Conservation (phyloP, 2,797 vertebrate genomes). For the Labroides dimidiatus region DNA sequence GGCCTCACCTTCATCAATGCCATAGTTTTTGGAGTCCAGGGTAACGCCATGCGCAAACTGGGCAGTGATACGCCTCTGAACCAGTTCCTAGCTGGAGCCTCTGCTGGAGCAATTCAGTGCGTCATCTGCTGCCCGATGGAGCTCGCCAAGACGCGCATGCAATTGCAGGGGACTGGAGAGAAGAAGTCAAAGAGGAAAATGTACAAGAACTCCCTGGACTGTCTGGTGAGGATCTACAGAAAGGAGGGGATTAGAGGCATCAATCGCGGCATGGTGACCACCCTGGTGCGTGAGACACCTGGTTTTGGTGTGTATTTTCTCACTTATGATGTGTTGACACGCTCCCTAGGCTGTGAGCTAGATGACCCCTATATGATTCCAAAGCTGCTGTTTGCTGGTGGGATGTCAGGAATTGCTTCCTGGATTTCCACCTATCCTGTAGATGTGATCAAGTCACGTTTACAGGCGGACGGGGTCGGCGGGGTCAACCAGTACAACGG, state of each 20-base stretch:
- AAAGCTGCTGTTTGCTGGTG: constrained; percentile 94
- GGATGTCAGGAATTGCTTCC: constrained; percentile 93
- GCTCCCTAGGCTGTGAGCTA: constrained; percentile 91
- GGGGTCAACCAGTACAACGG: constrained; percentile 88
- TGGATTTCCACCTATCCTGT: constrained; percentile 97
- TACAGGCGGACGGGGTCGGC: constrained; percentile 94
- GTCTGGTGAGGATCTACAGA: constrained; percentile 92
- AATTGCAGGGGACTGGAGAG: constrained; percentile 95
- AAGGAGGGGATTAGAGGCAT: constrained; percentile 92
- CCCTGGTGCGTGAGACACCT: constrained; percentile 93
- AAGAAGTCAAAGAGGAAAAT: constrained; percentile 88
- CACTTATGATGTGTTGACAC: constrained; percentile 91
- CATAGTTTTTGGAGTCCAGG: constrained; percentile 97
- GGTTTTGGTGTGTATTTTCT: constrained; percentile 98
- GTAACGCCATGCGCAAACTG: constrained; percentile 91
- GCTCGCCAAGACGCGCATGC: constrained; percentile 97
- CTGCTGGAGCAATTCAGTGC: constrained; percentile 94
- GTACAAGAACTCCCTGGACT: constrained; percentile 97
- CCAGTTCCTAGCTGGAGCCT: constrained; percentile 95
- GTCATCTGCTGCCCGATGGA: constrained; percentile 98
- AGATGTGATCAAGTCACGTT: constrained; percentile 97
- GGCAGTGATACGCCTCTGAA: constrained; percentile 92
- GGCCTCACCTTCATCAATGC: constrained; percentile 98
- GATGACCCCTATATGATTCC: constrained; percentile 92
- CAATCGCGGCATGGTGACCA: constrained; percentile 95